These are phyloP conservation scores for Typhlichthys subterraneus DNA, from an alignment of 2,797 vertebrate species.

Conservation along the genomic window DNA sequence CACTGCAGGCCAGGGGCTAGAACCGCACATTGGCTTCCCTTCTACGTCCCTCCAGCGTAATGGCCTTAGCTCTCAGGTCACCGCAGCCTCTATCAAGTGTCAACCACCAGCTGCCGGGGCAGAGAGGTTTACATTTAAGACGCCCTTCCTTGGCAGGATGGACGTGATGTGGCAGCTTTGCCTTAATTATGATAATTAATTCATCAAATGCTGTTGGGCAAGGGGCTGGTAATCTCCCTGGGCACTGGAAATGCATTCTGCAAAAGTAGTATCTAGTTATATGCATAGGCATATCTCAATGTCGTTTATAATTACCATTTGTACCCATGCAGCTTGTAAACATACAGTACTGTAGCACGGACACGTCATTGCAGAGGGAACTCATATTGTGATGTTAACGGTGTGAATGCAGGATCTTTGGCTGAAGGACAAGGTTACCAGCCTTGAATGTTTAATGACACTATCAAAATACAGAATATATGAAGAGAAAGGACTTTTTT, in stretches of 20 bases:
- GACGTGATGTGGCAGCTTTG: constrained; percentile 62
- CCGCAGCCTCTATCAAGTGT: constrained; percentile 50
- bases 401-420: constrained; percentile 15
- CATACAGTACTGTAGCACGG: constrained; percentile 33
- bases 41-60: constrained; percentile 26
- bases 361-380: neutral
- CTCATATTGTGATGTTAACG: constrained; percentile 17
- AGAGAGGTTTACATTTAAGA: constrained; percentile 34
- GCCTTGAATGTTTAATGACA: constrained; percentile 38
- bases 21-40: constrained; percentile 13
- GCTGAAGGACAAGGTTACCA: constrained; percentile 26
- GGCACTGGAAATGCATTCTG: constrained; percentile 58
- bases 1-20: constrained; percentile 31
- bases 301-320: constrained; percentile 60
- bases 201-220: constrained; percentile 72
- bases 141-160: constrained; percentile 54
- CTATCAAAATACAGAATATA: constrained; percentile 2
- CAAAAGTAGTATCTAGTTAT: constrained; percentile 70
- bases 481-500: constrained; percentile 27
- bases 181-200: constrained; percentile 81
- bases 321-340: constrained; percentile 39
- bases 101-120: constrained; percentile 65
- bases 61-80: constrained; percentile 28
- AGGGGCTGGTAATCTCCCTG: constrained; percentile 64
- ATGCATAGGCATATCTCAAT: constrained; percentile 52